These are phyloP conservation scores for Megalurothrips usitatus DNA, from an alignment of 2,888 invertebrate genomes.

Conservation along the genomic window DNA sequence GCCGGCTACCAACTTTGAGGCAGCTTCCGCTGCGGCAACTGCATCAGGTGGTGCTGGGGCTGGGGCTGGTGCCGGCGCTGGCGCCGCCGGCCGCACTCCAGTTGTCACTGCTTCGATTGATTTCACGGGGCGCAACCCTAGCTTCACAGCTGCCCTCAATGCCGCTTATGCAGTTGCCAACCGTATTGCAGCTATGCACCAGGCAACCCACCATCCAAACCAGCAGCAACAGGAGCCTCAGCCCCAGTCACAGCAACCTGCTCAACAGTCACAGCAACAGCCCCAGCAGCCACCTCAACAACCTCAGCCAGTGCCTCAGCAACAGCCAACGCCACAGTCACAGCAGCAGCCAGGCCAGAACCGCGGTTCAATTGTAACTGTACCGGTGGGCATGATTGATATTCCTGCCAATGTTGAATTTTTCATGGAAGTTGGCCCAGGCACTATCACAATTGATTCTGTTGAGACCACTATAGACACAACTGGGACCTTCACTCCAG, in stretches of 20 bases:
- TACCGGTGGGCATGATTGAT: neutral
- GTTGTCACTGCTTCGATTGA: slow-evolving; percentile 34
- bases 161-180: neutral
- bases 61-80: too few species aligned
- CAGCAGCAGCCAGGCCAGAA: slow-evolving; percentile 30
- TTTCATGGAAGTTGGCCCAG: slow-evolving; percentile 55
- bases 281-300: slow-evolving; percentile 28
- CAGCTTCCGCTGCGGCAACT: slow-evolving; percentile 37
- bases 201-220: slow-evolving; percentile 28
- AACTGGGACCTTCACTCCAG: slow-evolving; percentile 33
- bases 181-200: neutral
- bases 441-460: slow-evolving; percentile 48
- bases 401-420: slow-evolving; percentile 51
- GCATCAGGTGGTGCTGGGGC: slow-evolving; percentile 32
- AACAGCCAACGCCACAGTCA: slow-evolving; percentile 33
- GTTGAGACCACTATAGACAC: slow-evolving; percentile 46
- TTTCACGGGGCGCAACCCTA: neutral
- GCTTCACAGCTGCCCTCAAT: slow-evolving; percentile 8
- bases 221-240: slow-evolving; percentile 33
- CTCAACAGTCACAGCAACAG: neutral
- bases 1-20: slow-evolving; percentile 35
- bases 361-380: slow-evolving; percentile 29
- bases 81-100: slow-evolving; percentile 33
- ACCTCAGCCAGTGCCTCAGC: slow-evolving; percentile 33
- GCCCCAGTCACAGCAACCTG: slow-evolving; percentile 32